Evolutionary conservation across 2,888 invertebrate species (phyloP).

Genomic region (Melikaiella ostensackeni): DNA sequence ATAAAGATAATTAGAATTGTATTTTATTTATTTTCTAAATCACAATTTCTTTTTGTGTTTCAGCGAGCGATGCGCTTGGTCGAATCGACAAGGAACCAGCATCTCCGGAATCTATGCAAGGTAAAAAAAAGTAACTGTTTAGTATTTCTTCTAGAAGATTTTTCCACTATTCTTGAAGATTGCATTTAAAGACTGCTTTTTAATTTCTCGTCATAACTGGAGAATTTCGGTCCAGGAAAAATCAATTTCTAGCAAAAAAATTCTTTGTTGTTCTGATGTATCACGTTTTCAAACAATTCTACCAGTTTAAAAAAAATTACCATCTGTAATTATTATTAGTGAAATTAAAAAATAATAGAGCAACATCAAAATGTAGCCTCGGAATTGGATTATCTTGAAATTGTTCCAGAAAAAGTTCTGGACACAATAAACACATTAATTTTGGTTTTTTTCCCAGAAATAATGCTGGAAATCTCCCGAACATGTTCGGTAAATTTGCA

Average conservation of each 20-base stretch:
- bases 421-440: too few species aligned
- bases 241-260: slow-evolving; percentile 17
- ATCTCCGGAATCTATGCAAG: slow-evolving; percentile 80
- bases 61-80: slow-evolving; percentile 81
- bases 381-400: too few species aligned
- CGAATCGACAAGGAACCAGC: slow-evolving; percentile 87
- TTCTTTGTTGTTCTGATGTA: background rate
- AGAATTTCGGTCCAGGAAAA: background rate
- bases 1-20: too few species aligned
- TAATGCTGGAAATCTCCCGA: too few species aligned
- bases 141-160: background rate
- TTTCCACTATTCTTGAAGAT: background rate
- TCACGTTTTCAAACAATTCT: too few species aligned
- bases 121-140: slow-evolving; percentile 60
- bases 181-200: slow-evolving; percentile 18
- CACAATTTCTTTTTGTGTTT: slow-evolving; percentile 72
- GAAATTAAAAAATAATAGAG: too few species aligned
- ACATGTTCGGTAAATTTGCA: too few species aligned
- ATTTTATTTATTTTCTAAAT: background rate
- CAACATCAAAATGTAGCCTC: too few species aligned
- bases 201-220: background rate
- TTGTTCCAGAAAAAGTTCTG: too few species aligned
- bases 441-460: too few species aligned
- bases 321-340: too few species aligned
- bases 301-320: too few species aligned